Conservation (phyloP, 2,113 vertebrate genomes). For the Corythoichthys intestinalis region DNA sequence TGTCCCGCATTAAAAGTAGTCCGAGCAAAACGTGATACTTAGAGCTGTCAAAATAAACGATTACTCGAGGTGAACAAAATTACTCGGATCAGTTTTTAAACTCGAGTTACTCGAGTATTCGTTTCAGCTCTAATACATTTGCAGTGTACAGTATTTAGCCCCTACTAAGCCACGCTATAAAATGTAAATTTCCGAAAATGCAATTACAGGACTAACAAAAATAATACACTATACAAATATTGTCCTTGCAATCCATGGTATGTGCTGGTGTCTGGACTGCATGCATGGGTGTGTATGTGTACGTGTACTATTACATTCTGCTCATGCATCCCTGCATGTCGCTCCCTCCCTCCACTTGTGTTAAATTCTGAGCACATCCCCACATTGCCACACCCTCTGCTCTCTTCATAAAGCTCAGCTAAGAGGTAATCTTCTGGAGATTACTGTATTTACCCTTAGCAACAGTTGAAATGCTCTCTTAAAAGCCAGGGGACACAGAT, state of each 20-base stretch:
- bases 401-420: slow-evolving; percentile 36
- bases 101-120: no score
- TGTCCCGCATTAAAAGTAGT: no score
- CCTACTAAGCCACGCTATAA: slow-evolving; percentile 4
- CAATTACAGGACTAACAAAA: not conserved
- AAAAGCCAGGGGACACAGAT: slow-evolving; percentile 22
- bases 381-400: slow-evolving; percentile 25
- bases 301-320: slow-evolving; percentile 11
- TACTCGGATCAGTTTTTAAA: no score
- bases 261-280: slow-evolving; percentile 10
- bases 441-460: slow-evolving; percentile 46
- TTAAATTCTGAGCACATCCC: slow-evolving; percentile 47
- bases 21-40: no score
- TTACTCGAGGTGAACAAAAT: no score
- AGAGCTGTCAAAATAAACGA: no score
- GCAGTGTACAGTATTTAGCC: not conserved
- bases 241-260: not conserved
- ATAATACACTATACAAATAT: not conserved
- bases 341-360: slow-evolving; percentile 7
- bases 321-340: slow-evolving; percentile 9
- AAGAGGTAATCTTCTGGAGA: slow-evolving; percentile 39
- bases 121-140: no score
- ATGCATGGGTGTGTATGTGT: not conserved
- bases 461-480: slow-evolving; percentile 33
- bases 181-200: slow-evolving; percentile 13